Percentiles rank a stretch among this genome's conserved stretches.
These are phyloP conservation scores for Sialia sialis DNA, from an alignment of 2,113 vertebrate genomes.

Conservation along the genomic window DNA sequence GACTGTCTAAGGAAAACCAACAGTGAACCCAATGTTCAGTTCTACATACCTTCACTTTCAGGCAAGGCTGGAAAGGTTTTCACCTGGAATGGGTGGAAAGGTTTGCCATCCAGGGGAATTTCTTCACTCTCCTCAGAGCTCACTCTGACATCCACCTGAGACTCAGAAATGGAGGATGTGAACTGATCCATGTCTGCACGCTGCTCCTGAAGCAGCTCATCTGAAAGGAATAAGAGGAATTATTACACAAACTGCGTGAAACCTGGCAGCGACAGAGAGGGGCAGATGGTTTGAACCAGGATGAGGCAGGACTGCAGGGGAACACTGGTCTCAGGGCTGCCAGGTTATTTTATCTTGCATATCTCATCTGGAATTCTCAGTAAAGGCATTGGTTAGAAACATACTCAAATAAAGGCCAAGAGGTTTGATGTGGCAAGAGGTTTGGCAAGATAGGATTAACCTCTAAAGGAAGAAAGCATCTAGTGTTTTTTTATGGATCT, in stretches of 20 bases:
- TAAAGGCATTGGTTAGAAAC: neutral
- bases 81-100: conserved; percentile 90
- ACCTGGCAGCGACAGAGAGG: neutral
- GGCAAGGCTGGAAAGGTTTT: conserved; percentile 84
- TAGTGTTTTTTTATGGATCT: neutral
- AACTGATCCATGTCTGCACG: conserved; percentile 95
- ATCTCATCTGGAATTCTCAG: neutral
- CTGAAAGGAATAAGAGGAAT: conserved; percentile 64
- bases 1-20: neutral
- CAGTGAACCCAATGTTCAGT: neutral
- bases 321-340: neutral
- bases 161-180: conserved; percentile 90
- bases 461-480: neutral
- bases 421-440: neutral
- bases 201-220: conserved; percentile 93
- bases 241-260: neutral
- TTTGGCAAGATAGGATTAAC: neutral
- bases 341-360: neutral
- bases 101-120: conserved; percentile 78
- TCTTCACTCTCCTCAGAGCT: conserved; percentile 92
- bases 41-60: conserved; percentile 85
- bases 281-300: neutral
- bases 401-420: neutral
- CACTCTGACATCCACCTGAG: conserved; percentile 86
- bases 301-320: neutral